Base-by-base conservation (phyloP, 1,140 invertebrate genomes). In the Antheraea mylitta region DNA sequence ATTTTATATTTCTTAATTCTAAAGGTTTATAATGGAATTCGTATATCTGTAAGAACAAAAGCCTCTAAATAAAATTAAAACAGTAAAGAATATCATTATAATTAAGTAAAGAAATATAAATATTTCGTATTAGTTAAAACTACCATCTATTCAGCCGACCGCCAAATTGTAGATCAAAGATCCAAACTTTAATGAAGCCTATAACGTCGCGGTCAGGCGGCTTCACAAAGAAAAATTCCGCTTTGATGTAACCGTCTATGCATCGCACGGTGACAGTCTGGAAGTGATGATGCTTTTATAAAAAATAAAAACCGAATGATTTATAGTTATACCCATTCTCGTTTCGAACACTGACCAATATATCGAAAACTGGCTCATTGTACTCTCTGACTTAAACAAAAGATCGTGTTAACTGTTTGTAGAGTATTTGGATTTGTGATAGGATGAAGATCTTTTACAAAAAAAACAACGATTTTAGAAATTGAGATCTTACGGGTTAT, bases 281-380 rank as follows among this genome's bases (percentile, higher is more conserved):
- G 77, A 86, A 79, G 79, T 83, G 85, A 81, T 86, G 87, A 87
- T 76, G 76, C 82, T 82, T 87, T 84, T 83, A 87, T 87, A 87
- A 89, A 86, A 89, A 87, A 86, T 87, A 87, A 89, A 86, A 89
- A 87, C 83, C 66, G 71, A 80, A 85, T 86, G 84, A 86, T 89
- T 89, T 89, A 87, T 85, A 78, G 76, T 73, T 64, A 75, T 64
- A 71, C 73, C 74, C 70, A 80, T 79, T 84, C 75, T 65, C 63
- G 73, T 68, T 69, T 78, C n/a, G 13, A 66, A 71, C 66, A 67
- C 76, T 79, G 75, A 79, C 73, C 74, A 77, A 61, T 81, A 79
- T 77, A 78, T 82, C 69, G 60, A 72, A 74, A 61, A 64, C 65
- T 59, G 38, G 38, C 38, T 53, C 45, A 16, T 53, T 13, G 45